phyloP scores from a whole-genome alignment of 2,888 invertebrate genomes.

The Hymenopus coronatus region DNA sequence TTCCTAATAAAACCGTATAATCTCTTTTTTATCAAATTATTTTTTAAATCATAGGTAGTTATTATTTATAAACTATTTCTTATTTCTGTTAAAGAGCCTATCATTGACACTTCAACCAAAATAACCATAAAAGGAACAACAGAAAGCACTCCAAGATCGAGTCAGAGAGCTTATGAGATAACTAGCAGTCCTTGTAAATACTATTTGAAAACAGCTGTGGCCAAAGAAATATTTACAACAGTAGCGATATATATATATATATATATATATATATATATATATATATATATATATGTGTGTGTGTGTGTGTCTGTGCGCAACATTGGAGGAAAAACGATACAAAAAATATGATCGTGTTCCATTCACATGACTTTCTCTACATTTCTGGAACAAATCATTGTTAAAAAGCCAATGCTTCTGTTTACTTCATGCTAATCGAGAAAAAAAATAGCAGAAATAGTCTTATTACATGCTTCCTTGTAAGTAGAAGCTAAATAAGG shows the following conservation, averaged over 20 bases:
- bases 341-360: not conserved
- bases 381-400: too few species aligned
- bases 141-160: not conserved
- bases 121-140: not conserved
- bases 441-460: too few species aligned
- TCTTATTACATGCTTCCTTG: too few species aligned
- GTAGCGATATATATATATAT: too few species aligned
- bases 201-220: not conserved
- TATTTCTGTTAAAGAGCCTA: not conserved
- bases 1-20: not conserved
- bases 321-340: not conserved
- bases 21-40: not conserved
- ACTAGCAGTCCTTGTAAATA: conserved; percentile 28
- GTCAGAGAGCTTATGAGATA: conserved; percentile 23
- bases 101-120: conserved; percentile 12
- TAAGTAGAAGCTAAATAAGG: too few species aligned
- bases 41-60: not conserved
- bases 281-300: too few species aligned
- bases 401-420: too few species aligned
- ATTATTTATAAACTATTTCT: not conserved
- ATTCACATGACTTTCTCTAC: too few species aligned
- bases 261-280: too few species aligned
- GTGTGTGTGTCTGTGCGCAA: too few species aligned
- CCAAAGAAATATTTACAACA: not conserved
- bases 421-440: too few species aligned